A percentile compares a stretch with the other conserved stretches of the same genome.
These are phyloP conservation scores for Antigone vipio DNA, from an alignment of 2,113 vertebrate species.

Conservation along the genomic window DNA sequence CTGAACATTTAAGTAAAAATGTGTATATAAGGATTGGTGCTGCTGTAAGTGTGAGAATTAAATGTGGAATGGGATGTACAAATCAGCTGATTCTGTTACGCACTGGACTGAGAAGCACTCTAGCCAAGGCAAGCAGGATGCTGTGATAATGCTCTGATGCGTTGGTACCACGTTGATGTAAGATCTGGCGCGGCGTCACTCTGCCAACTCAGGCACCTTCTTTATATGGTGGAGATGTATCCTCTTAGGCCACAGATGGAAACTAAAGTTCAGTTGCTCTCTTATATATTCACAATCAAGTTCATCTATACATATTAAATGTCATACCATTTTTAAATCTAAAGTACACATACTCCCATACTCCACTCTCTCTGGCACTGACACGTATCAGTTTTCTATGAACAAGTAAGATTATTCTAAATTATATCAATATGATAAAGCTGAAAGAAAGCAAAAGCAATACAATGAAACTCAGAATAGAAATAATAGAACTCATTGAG, in stretches of 20 bases:
- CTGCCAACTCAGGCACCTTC: neutral
- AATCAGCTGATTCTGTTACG: neutral
- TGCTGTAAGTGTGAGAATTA: neutral
- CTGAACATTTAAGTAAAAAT: neutral
- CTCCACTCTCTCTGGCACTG: neutral
- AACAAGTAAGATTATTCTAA: neutral
- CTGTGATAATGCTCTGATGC: neutral
- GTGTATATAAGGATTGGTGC: neutral
- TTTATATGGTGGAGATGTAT: neutral
- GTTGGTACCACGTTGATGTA: neutral
- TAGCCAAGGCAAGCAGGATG: neutral
- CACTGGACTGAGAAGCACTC: neutral
- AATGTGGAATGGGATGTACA: neutral
- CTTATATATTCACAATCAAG: neutral
- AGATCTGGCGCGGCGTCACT: neutral
- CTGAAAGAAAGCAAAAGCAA: neutral
- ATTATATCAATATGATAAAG: neutral
- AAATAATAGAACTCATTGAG: neutral
- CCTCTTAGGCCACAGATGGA: neutral
- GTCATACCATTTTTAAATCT: neutral
- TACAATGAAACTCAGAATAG: neutral
- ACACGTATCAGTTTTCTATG: neutral
- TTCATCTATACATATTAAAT: neutral
- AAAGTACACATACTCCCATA: accelerated
- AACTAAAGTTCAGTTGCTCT: neutral